Evolutionary conservation across 2,113 vertebrate species (phyloP).

Genomic region (Pholis gunnellus): DNA sequence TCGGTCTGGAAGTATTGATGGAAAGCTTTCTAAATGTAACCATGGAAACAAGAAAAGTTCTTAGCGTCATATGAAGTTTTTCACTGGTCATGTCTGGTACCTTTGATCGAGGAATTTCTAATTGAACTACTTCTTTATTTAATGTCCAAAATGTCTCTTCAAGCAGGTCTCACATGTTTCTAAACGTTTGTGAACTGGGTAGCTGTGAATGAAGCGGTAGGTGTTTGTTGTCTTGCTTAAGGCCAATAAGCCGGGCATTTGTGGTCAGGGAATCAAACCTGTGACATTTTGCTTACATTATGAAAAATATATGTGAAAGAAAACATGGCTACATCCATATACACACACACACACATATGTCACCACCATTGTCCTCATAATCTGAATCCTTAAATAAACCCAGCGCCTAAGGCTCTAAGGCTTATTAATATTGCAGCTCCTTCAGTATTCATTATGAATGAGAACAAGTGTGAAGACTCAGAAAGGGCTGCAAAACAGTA

Average conservation of each 20-base stretch:
- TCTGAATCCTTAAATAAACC: conserved; percentile 80
- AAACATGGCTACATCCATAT: conserved; percentile 24
- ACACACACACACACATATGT: conserved; percentile 40
- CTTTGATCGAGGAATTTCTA: conserved; percentile 15
- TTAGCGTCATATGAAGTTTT: conserved; percentile 3
- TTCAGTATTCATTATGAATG: conserved; percentile 83
- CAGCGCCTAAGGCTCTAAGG: conserved; percentile 59
- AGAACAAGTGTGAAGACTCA: conserved; percentile 83
- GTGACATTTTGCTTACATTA: conserved; percentile 20
- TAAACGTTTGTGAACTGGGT: conserved; percentile 16
- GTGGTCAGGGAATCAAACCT: conserved; percentile 9
- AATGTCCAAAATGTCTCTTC: neutral
- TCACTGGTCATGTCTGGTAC: neutral
- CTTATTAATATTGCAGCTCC: conserved; percentile 83
- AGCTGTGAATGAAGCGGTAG: conserved; percentile 10
- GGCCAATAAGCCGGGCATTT: neutral
- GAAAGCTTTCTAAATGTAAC: conserved; percentile 34
- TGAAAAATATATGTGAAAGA: conserved; percentile 51
- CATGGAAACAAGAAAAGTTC: conserved; percentile 46
- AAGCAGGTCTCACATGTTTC: neutral
- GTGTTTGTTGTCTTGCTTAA: conserved; percentile 18
- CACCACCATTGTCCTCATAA: conserved; percentile 73
- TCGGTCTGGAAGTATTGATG: conserved; percentile 21
- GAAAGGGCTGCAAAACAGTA: conserved; percentile 75
- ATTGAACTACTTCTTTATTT: neutral